Conservation (phyloP, 2,888 invertebrate species). For the Sphaerophoria taeniata region DNA sequence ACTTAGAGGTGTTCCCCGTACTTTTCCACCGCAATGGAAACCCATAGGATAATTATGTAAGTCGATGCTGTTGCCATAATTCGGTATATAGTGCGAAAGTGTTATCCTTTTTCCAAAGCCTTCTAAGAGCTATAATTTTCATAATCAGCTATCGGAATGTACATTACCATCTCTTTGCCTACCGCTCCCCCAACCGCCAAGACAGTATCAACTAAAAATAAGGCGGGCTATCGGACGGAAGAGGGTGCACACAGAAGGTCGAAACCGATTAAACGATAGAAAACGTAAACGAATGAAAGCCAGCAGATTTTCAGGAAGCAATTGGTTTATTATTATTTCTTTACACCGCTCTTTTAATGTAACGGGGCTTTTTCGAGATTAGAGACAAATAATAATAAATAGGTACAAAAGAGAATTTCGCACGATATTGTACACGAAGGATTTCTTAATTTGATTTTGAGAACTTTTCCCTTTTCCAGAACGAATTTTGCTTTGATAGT, state of each 20-base stretch:
- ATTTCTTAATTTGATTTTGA: conserved; percentile 71
- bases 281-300: conserved; percentile 40
- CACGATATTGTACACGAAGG: conserved; percentile 68
- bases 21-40: not conserved
- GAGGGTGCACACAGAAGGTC: not conserved
- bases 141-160: conserved; percentile 68
- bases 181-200: not conserved
- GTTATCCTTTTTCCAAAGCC: conserved; percentile 47
- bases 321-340: conserved; percentile 68
- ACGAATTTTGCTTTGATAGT: conserved; percentile 50
- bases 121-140: conserved; percentile 64
- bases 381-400: conserved; percentile 46
- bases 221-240: not conserved
- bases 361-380: conserved; percentile 50
- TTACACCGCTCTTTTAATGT: conserved; percentile 46
- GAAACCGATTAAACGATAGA: conserved; percentile 39
- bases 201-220: not conserved
- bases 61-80: not conserved
- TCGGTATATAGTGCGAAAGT: not conserved
- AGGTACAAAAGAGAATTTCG: conserved; percentile 48
- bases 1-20: not conserved
- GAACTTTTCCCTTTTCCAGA: conserved; percentile 58
- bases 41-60: conserved; percentile 54
- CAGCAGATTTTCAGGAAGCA: conserved; percentile 66
- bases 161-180: not conserved